phyloP scores from a whole-genome alignment of 1,140 invertebrate genomes.

The Cheumatopsyche charites region DNA sequence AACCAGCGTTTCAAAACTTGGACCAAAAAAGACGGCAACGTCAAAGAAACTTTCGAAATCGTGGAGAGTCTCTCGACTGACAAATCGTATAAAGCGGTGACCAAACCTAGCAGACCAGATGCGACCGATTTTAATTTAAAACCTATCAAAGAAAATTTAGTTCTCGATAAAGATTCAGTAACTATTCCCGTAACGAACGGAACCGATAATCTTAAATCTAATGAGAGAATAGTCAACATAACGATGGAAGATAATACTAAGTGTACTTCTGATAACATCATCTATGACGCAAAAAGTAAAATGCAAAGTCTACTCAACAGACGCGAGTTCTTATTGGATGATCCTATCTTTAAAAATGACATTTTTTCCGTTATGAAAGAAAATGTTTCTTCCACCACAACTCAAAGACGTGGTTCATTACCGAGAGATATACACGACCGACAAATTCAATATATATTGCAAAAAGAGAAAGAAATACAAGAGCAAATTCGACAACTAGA shows the following conservation, averaged over 20 bases:
- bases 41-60: constrained; percentile 39
- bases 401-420: constrained; percentile 63
- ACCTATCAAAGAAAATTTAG: constrained; percentile 16
- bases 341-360: constrained; percentile 42
- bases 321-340: constrained; percentile 43
- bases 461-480: constrained; percentile 70
- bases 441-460: constrained; percentile 71
- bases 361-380: constrained; percentile 35
- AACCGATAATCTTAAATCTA: constrained; percentile 11
- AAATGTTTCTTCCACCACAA: constrained; percentile 37
- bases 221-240: constrained; percentile 31
- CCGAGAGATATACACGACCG: constrained; percentile 70
- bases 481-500: constrained; percentile 66
- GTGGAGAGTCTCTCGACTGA: constrained; percentile 26
- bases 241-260: background rate
- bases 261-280: background rate
- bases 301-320: constrained; percentile 42
- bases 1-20: constrained; percentile 41
- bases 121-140: constrained; percentile 20
- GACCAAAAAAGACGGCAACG: constrained; percentile 47
- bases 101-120: constrained; percentile 31
- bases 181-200: constrained; percentile 27
- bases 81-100: constrained; percentile 28
- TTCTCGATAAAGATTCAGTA: background rate
- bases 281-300: constrained; percentile 31